Evolutionary conservation across 1,140 invertebrate species (phyloP).

Genomic region (Neotoxoptera formosana): DNA sequence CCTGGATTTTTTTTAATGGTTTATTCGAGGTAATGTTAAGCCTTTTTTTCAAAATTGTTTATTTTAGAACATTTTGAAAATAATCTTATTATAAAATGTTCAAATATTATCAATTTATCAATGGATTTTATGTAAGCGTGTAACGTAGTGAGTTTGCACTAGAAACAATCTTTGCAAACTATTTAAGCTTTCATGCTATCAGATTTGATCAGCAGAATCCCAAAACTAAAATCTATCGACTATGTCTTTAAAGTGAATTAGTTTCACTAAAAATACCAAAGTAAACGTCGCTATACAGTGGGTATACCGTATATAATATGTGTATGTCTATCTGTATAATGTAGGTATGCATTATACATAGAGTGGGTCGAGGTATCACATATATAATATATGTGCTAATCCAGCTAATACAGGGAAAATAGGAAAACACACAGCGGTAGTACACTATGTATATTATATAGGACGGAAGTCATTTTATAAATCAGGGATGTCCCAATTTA

Average conservation of each 20-base stretch:
- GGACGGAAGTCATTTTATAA: neutral
- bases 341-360: neutral
- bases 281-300: neutral
- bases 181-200: neutral
- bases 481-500: neutral
- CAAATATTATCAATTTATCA: neutral
- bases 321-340: neutral
- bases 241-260: neutral
- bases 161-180: neutral
- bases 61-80: neutral
- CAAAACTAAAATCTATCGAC: neutral
- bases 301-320: neutral
- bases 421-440: neutral
- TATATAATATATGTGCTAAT: neutral
- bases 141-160: neutral
- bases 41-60: neutral
- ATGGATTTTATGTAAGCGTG: neutral
- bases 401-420: neutral
- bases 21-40: neutral
- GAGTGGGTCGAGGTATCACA: neutral
- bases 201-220: neutral
- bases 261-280: neutral
- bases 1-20: neutral
- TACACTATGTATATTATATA: neutral
- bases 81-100: neutral